These are phyloP conservation scores for Microplitis manilae DNA, from an alignment of 2,888 invertebrate genomes.

Conservation along the genomic window DNA sequence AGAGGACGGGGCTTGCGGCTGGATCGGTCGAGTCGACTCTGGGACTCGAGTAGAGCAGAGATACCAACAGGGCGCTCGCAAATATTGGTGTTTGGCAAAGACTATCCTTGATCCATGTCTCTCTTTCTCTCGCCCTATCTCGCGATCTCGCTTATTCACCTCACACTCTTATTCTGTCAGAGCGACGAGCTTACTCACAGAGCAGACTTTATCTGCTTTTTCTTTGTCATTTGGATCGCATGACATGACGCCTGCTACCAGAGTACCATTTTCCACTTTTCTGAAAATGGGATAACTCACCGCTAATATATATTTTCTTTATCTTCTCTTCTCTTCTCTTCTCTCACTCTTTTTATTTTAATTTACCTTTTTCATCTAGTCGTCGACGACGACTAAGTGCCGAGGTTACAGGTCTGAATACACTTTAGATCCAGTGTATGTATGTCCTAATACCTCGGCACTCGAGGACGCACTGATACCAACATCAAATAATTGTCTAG, in stretches of 20 bases:
- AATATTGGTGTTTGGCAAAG: conserved; percentile 72
- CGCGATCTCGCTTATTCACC: background rate
- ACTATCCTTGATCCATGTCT: conserved; percentile 70
- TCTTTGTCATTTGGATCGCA: conserved; percentile 4
- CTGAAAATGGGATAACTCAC: background rate
- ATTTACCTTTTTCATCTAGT: background rate
- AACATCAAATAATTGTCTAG: conserved; percentile 53
- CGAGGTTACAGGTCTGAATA: background rate
- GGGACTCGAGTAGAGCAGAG: conserved; percentile 66
- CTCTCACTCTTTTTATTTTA: background rate
- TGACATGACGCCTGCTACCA: background rate
- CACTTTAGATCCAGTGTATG: conserved; percentile 7
- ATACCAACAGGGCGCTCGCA: conserved; percentile 71
- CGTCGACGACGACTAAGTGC: background rate
- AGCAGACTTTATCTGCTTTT: background rate
- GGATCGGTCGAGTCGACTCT: conserved; percentile 66
- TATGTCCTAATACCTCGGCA: conserved; percentile 32
- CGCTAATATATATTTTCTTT: background rate
- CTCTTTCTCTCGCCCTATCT: conserved; percentile 60
- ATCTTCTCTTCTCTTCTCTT: background rate
- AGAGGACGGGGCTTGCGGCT: conserved; percentile 62
- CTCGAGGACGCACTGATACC: conserved; percentile 49
- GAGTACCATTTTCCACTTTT: background rate
- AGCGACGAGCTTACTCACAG: background rate
- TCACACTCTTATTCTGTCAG: background rate